Conservation (phyloP, 1,140 invertebrate genomes). For the Brachionus rubens region DNA sequence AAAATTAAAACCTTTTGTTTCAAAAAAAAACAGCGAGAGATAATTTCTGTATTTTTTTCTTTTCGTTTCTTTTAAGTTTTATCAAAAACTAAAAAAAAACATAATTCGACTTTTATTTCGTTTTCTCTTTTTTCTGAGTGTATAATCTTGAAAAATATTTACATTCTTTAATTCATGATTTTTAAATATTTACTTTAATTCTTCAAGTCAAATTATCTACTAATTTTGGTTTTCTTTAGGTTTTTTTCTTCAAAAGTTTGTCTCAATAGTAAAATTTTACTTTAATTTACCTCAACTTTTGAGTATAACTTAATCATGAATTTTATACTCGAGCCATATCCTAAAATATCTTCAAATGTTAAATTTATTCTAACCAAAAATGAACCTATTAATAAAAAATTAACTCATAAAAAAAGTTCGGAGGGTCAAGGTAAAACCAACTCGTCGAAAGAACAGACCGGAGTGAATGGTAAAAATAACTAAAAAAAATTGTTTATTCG, state of each 20-base stretch:
- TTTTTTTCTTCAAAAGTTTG: too few relatives aligned
- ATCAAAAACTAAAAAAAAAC: too few relatives aligned
- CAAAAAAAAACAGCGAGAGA: slow-evolving; percentile 12
- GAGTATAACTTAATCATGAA: neutral
- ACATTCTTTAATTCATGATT: neutral
- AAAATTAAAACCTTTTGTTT: neutral
- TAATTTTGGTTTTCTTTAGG: too few relatives aligned
- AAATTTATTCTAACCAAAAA: neutral
- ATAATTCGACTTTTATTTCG: too few relatives aligned
- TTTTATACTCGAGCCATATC: neutral
- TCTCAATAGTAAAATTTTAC: too few relatives aligned
- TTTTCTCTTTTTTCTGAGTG: neutral
- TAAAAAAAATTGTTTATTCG: neutral
- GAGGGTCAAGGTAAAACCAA: neutral
- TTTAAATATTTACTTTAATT: slow-evolving; percentile 12
- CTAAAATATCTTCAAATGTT: slow-evolving; percentile 9
- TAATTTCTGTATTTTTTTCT: too few relatives aligned
- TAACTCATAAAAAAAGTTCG: neutral
- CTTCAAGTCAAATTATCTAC: too few relatives aligned
- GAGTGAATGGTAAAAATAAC: slow-evolving; percentile 8
- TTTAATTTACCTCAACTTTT: too few relatives aligned
- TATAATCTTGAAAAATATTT: neutral
- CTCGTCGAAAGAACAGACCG: neutral
- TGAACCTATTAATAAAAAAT: neutral
- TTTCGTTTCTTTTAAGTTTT: too few relatives aligned